Evolutionary conservation across 2,888 invertebrate genomes (phyloP).

Genomic region (Drosophila paramelanica): DNA sequence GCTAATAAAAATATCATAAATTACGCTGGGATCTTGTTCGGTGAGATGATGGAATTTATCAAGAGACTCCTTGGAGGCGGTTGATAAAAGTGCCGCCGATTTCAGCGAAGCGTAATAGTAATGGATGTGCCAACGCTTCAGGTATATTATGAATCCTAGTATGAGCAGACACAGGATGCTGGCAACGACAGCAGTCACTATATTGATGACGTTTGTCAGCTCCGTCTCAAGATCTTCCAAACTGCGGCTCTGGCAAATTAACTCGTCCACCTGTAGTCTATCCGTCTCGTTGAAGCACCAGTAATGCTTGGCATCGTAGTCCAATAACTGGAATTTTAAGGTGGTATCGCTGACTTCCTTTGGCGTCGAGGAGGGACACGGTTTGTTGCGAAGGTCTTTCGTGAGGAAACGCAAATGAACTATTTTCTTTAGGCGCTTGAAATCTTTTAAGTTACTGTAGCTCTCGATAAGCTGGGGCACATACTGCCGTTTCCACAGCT

Average conservation of each 20-base stretch:
- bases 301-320: constrained; percentile 82
- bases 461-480: constrained; percentile 47
- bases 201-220: constrained; percentile 57
- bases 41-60: constrained; percentile 69
- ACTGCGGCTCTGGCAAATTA: constrained; percentile 62
- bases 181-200: constrained; percentile 57
- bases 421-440: constrained; percentile 52
- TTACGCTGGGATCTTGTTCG: constrained; percentile 74
- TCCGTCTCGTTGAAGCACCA: constrained; percentile 84
- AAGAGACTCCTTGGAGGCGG: constrained; percentile 85
- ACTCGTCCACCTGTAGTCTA: constrained; percentile 67
- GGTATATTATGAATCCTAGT: constrained; percentile 81
- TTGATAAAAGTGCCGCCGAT: constrained; percentile 87
- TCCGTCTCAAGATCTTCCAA: constrained; percentile 41
- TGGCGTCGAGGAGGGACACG: constrained; percentile 44
- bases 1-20: constrained; percentile 90
- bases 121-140: constrained; percentile 87
- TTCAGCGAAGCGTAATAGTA: constrained; percentile 87
- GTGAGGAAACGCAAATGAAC: constrained; percentile 51
- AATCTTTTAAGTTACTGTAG: constrained; percentile 56
- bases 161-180: constrained; percentile 55
- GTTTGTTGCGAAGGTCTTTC: constrained; percentile 4
- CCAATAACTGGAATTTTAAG: constrained; percentile 82
- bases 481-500: constrained; percentile 47
- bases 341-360: constrained; percentile 50